Evolutionary conservation across 2,888 invertebrate genomes (phyloP).

Genomic region (Argyra leucocephala): DNA sequence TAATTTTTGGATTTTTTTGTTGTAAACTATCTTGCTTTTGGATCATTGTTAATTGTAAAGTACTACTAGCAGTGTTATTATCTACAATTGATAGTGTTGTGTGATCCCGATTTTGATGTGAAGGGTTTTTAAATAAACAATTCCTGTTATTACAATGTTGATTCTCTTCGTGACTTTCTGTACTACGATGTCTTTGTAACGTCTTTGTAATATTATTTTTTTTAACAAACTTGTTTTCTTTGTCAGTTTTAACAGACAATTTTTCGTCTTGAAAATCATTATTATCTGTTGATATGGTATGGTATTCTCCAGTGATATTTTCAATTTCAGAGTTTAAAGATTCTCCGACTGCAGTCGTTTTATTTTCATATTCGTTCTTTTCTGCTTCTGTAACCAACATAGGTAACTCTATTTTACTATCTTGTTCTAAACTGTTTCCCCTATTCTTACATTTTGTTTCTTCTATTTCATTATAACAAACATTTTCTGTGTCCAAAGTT

Average conservation of each 20-base stretch:
- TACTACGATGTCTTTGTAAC: conserved; percentile 41
- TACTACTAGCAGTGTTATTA: too few species aligned
- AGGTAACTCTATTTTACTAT: too few species aligned
- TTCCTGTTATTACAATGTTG: neutral
- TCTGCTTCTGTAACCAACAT: neutral
- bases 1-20: neutral
- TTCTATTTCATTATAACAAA: neutral
- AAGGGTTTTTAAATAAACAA: too few species aligned
- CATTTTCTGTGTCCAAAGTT: conserved; percentile 10
- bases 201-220: conserved; percentile 31
- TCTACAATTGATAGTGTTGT: too few species aligned
- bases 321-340: neutral
- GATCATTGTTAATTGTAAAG: neutral
- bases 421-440: too few species aligned
- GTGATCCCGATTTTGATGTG: too few species aligned
- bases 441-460: neutral
- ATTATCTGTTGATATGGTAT: too few species aligned
- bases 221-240: neutral
- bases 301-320: neutral
- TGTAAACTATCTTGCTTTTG: neutral
- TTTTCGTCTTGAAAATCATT: neutral
- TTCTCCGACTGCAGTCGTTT: too few species aligned
- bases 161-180: conserved; percentile 39
- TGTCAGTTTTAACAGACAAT: neutral
- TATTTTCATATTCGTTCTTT: too few species aligned